phyloP scores from a whole-genome alignment of 1,140 invertebrate species.

The Meloidogyne exigua region DNA sequence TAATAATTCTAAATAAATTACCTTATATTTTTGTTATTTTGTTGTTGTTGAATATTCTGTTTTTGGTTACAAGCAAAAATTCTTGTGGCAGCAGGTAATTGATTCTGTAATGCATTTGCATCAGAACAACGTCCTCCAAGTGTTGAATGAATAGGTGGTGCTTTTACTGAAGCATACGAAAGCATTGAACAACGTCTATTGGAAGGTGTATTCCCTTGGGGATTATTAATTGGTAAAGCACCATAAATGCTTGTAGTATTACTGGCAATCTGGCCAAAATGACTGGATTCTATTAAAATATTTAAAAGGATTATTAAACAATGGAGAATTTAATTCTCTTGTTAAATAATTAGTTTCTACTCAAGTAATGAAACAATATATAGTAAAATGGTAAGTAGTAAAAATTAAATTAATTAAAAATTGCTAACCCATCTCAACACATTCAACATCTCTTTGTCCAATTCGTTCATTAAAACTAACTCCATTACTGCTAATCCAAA shows the following conservation, averaged over 20 bases:
- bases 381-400: no score
- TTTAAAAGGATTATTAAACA: neutral
- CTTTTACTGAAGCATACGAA: slow-evolving; percentile 1
- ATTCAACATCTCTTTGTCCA: neutral
- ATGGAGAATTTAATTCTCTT: no score
- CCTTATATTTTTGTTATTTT: neutral
- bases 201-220: neutral
- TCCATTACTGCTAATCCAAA: neutral
- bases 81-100: neutral
- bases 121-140: neutral
- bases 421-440: neutral
- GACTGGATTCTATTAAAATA: neutral
- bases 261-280: neutral
- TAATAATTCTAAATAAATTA: neutral
- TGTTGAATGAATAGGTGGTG: neutral
- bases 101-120: neutral
- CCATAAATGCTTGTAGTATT: neutral
- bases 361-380: no score
- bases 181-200: neutral
- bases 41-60: neutral
- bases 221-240: neutral
- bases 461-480: neutral
- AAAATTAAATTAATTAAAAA: no score
- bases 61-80: neutral
- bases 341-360: no score